Evolutionary conservation across 2,888 invertebrate genomes (phyloP).

Genomic region (Papilio gigon): DNA sequence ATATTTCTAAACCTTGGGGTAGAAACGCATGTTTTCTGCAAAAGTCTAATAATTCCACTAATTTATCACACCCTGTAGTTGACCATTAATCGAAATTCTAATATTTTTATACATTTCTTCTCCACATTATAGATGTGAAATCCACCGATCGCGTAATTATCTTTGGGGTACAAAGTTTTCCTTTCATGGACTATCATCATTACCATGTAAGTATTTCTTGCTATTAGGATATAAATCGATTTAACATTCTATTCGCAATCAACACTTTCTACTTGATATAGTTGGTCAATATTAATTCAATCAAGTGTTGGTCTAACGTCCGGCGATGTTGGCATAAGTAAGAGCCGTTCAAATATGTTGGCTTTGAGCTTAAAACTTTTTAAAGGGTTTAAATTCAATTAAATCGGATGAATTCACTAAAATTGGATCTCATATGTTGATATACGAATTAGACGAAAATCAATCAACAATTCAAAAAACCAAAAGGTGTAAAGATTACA

Average conservation of each 20-base stretch:
- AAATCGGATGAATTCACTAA: not conserved
- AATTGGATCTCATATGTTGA: no score
- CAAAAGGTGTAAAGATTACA: no score
- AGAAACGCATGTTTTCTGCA: not conserved
- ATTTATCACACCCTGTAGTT: not conserved
- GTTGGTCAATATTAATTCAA: constrained; percentile 39
- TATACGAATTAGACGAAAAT: not conserved
- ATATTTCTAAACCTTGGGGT: no score
- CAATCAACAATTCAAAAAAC: no score
- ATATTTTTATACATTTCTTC: no score
- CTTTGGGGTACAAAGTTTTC: no score
- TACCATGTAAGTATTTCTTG: not conserved
- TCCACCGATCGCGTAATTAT: no score
- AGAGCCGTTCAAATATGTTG: constrained; percentile 32
- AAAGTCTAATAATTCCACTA: not conserved
- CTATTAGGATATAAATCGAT: not conserved
- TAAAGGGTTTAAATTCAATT: not conserved
- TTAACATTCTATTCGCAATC: constrained; percentile 24
- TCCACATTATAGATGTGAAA: no score
- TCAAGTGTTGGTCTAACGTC: constrained; percentile 35
- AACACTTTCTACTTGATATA: constrained; percentile 28
- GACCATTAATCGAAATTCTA: no score
- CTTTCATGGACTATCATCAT: no score
- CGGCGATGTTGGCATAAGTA: constrained; percentile 28
- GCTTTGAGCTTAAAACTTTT: constrained; percentile 4